A percentile compares a stretch with the other conserved stretches of the same genome.
Evolutionary conservation across 2,888 invertebrate species (phyloP).

Genomic region (Ophion ellenae): DNA sequence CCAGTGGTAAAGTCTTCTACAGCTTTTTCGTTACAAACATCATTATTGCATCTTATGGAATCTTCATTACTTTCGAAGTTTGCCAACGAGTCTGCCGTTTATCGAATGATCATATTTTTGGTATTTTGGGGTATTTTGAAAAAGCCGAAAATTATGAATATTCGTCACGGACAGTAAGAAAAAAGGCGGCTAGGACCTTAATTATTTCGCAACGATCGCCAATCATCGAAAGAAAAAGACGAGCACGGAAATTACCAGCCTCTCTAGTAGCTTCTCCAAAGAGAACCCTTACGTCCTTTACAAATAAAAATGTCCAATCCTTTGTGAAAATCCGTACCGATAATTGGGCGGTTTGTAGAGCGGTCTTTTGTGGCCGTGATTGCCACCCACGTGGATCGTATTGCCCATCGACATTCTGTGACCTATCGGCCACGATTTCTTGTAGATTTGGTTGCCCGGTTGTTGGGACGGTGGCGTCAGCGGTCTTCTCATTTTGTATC

Average conservation of each 20-base stretch:
- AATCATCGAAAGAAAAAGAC: background rate
- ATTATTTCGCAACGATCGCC: no score
- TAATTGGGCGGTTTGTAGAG: slow-evolving; percentile 75
- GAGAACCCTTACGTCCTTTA: background rate
- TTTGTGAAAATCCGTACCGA: slow-evolving; percentile 70
- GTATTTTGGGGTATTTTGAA: no score
- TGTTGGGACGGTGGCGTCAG: slow-evolving; percentile 76
- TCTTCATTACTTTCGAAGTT: no score
- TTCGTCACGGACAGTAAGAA: no score
- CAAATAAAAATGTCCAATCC: background rate
- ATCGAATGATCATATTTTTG: no score
- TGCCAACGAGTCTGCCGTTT: no score
- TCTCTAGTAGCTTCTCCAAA: no score
- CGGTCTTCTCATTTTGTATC: slow-evolving; percentile 81
- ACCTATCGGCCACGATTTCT: slow-evolving; percentile 78
- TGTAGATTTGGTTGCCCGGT: slow-evolving; percentile 75
- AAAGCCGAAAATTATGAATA: no score
- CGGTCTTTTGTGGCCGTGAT: slow-evolving; percentile 75
- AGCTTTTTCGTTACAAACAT: background rate
- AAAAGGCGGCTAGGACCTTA: no score
- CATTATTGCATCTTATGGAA: no score
- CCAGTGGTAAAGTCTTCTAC: background rate
- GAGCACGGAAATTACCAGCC: no score
- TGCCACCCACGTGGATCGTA: slow-evolving; percentile 74
- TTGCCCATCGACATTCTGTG: slow-evolving; percentile 79